Evolutionary conservation across 2,113 vertebrate species (phyloP), one percentile per base, ranked within the genome.

Genomic region (Pterocles burchelli): DNA sequence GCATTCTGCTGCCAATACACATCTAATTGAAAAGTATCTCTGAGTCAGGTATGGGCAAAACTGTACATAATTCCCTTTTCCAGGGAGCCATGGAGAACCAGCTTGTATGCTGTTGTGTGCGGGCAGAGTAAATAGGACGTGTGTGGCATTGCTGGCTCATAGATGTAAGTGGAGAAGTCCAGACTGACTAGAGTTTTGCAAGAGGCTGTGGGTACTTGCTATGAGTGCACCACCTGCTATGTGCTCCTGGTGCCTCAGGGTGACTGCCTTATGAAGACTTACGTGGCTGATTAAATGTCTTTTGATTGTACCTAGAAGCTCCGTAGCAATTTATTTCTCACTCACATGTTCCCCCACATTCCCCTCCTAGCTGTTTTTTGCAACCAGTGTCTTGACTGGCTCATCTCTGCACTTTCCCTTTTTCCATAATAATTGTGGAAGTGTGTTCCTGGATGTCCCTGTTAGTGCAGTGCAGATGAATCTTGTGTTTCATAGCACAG

Each of bases 91-190:
- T 52, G 45, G 45, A 80, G 72, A 80, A 7, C 10, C 13, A 38
- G 57, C 6, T 65, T 51, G 48, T 43, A 3, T 41, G 21, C 70
- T 90, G 33, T 45, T 58, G 19, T 8, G 6, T 13, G 62, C 31
- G 43, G 26, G 71, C 66, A 85, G 74, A 34, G 22, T 71, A 16
- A 67, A 18, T 20, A n/a, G 62, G 12, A 6, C 29, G 15, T 26
- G 17, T 16, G 17, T 70, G 25, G 41, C 59, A 10, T 1, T 83
- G 59, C 24, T 78, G 65, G 36, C 48, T 67, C 0, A 0, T 54
- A 63, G 59, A 6, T 17, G 57, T 28, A 15, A 21, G n/a, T 57
- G 41, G 26, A 21, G 41, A 73, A 75, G 65, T 51, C 17, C 25
- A 17, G 20, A 10, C 26, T 22, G 52, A 5, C 33, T 24, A 31